Percentiles rank a stretch among this genome's conserved stretches.
Evolutionary conservation across 2,797 vertebrate species (phyloP).

Genomic region (Notoglanidium macrostoma): DNA sequence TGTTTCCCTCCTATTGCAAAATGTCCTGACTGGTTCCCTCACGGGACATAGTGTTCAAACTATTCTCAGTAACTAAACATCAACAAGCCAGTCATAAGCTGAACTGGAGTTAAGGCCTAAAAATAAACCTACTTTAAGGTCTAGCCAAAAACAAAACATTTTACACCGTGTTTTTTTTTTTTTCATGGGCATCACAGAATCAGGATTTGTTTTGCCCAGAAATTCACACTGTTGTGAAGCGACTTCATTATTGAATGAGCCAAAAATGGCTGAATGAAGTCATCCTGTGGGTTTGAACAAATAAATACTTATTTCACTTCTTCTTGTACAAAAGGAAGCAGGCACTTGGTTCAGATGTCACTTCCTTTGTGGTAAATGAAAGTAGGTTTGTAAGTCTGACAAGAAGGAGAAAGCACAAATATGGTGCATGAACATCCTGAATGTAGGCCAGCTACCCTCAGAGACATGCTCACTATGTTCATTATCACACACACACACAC

Average conservation of each 20-base stretch:
- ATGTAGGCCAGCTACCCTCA: constrained; percentile 53
- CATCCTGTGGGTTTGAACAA: constrained; percentile 28
- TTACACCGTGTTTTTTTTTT: neutral
- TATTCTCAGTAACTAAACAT: constrained; percentile 13
- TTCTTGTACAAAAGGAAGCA: constrained; percentile 27
- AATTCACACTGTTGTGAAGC: neutral
- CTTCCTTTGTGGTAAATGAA: constrained; percentile 50
- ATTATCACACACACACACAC: constrained; percentile 26
- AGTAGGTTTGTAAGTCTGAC: constrained; percentile 45
- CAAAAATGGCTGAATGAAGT: constrained; percentile 40
- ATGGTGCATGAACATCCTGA: constrained; percentile 40
- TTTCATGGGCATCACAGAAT: neutral
- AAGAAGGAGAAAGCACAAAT: constrained; percentile 23
- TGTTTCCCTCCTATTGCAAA: constrained; percentile 7
- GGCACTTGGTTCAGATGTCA: constrained; percentile 44
- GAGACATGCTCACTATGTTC: constrained; percentile 38
- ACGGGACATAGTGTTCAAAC: constrained; percentile 19
- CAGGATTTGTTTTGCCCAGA: neutral
- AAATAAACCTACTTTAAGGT: neutral
- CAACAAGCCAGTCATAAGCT: constrained; percentile 8
- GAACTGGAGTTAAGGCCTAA: neutral
- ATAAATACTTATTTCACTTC: constrained; percentile 43
- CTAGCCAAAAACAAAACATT: neutral
- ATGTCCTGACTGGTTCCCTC: constrained; percentile 26
- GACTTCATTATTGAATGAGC: constrained; percentile 8